Evolutionary conservation across 2,113 vertebrate genomes (phyloP), one percentile per base, ranked within the genome.

Genomic region (Thymallus thymallus): DNA sequence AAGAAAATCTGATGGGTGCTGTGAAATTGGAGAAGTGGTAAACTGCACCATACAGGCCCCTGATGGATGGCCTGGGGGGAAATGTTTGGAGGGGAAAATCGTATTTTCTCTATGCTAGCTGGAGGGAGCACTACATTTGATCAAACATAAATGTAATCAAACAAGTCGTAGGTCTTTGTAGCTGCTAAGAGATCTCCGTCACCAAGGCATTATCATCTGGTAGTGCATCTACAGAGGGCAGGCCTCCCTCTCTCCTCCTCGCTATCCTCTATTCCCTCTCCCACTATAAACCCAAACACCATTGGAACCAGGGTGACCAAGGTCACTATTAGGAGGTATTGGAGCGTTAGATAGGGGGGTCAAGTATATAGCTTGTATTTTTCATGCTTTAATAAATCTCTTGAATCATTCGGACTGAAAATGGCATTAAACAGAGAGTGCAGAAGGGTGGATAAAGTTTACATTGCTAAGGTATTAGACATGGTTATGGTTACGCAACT

Each of bases 141-240:
- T 91, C 85, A 90, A 84, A 92, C 82, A 82, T 83, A 88, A 87
- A 90, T 88, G 83, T 85, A 90, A 90, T 91, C 90, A 92, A 86
- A 88, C 83, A 89, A 89, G 86, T 79, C 85, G 85, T 84, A 64
- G 63, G 85, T 88, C 83, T 87, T 85, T 87, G 86, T 80, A 82
- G 82, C 83, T 58, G 71, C 32, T 65, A 74, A 83, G 84, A 83
- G 86, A 87, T 80, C 75, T 75, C 71, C 2, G 61, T 77, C 73
- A 73, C 62, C 69, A 35, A 68, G 76, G 79, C 73, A n/a, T 32
- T 71, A 60, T 82, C 55, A 72, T 46, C 68, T 69, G 26, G 35
- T 41, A 64, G 24, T 60, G 56, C 18, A 7, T 64, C 7, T 20
- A 45, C n/a, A 20, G 30, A n/a, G 10, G n/a, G 5, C 30, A 32